Evolutionary conservation across 2,113 vertebrate genomes (phyloP).

Genomic region (Hipposideros armiger): DNA sequence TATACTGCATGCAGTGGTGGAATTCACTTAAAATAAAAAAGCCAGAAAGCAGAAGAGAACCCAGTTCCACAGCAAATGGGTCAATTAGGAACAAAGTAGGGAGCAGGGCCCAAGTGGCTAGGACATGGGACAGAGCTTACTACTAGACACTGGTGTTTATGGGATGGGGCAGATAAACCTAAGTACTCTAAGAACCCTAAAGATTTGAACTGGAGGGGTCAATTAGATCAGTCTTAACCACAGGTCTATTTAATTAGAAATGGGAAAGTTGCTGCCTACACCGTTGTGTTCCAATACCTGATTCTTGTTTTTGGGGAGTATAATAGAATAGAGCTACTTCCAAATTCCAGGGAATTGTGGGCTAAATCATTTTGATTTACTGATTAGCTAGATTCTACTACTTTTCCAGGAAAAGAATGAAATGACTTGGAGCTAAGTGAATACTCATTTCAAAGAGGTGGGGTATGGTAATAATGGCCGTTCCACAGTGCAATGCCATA

Average conservation of each 20-base stretch:
- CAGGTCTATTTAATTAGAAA: background rate
- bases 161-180: background rate
- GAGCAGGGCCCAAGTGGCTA: background rate
- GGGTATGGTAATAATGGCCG: accelerated
- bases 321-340: background rate
- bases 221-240: background rate
- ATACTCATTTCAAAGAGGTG: background rate
- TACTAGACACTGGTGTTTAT: background rate
- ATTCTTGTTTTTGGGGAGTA: background rate
- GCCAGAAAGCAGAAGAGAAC: background rate
- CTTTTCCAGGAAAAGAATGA: background rate
- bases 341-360: background rate
- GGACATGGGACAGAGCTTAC: background rate
- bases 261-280: background rate
- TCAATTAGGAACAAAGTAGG: background rate
- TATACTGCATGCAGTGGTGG: accelerated
- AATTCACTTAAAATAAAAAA: background rate
- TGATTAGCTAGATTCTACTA: background rate
- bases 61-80: background rate
- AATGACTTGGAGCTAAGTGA: background rate
- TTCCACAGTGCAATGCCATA: background rate
- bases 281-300: background rate
- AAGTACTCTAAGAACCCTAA: background rate
- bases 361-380: background rate
- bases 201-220: background rate